Evolutionary conservation across 1,140 invertebrate genomes (phyloP).

Genomic region (Thaumetopoea pityocampa): DNA sequence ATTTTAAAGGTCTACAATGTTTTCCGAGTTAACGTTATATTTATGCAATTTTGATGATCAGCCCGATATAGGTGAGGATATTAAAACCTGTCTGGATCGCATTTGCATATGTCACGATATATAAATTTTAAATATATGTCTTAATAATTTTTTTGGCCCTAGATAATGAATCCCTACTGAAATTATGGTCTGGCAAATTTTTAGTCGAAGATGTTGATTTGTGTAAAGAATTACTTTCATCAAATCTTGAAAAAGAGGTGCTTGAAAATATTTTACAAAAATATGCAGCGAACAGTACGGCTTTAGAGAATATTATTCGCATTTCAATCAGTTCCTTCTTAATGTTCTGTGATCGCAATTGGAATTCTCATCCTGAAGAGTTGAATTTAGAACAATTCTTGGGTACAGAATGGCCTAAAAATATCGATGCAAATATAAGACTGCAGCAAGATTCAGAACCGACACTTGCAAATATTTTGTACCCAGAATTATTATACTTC

Average conservation of each 20-base stretch:
- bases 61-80: constrained; percentile 34
- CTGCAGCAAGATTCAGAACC: constrained; percentile 78
- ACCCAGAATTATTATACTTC: constrained; percentile 81
- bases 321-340: constrained; percentile 70
- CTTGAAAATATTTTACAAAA: constrained; percentile 33
- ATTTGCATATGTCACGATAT: no score
- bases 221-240: constrained; percentile 36
- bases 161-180: constrained; percentile 33
- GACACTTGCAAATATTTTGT: constrained; percentile 79
- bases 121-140: no score
- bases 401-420: constrained; percentile 52
- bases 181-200: constrained; percentile 55
- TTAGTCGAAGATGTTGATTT: constrained; percentile 35
- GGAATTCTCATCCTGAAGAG: constrained; percentile 82
- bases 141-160: constrained; percentile 13
- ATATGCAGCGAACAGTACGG: constrained; percentile 26
- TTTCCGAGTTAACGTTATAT: constrained; percentile 26
- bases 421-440: constrained; percentile 57
- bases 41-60: constrained; percentile 61
- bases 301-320: constrained; percentile 26
- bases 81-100: no score
- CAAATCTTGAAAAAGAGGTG: constrained; percentile 28
- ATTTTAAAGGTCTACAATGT: constrained; percentile 7
- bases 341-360: constrained; percentile 88
- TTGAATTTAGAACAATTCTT: constrained; percentile 61